phyloP scores from a whole-genome alignment of 2,888 invertebrate species.

The Yponomeuta cagnagella region DNA sequence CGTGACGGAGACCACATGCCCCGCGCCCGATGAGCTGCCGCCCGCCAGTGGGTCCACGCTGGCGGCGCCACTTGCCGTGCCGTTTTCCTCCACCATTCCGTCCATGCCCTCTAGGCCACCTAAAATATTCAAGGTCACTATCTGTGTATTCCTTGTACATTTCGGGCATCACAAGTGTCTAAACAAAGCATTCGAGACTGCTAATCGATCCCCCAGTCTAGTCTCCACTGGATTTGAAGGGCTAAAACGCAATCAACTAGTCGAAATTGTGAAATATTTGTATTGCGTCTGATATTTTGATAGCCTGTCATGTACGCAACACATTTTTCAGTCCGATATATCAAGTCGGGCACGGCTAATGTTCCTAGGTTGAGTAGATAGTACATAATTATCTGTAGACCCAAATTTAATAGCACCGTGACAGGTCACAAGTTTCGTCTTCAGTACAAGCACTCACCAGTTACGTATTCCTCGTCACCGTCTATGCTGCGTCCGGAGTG shows the following conservation, averaged over 20 bases:
- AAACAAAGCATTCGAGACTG: not conserved
- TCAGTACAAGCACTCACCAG: slow-evolving; percentile 85
- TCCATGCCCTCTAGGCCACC: slow-evolving; percentile 86
- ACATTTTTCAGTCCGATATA: slow-evolving; percentile 36
- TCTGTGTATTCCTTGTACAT: slow-evolving; percentile 44
- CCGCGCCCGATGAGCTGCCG: slow-evolving; percentile 43
- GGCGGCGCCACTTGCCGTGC: slow-evolving; percentile 66
- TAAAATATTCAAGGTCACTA: slow-evolving; percentile 77
- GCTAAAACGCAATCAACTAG: slow-evolving; percentile 64
- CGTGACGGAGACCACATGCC: slow-evolving; percentile 59
- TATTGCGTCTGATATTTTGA: slow-evolving; percentile 54
- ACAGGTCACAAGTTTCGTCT: slow-evolving; percentile 73
- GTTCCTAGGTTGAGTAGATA: slow-evolving; percentile 41
- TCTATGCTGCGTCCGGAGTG: slow-evolving; percentile 95
- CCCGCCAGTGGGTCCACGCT: slow-evolving; percentile 49
- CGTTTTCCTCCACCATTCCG: slow-evolving; percentile 95
- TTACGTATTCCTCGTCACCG: slow-evolving; percentile 97
- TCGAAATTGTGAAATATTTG: slow-evolving; percentile 59
- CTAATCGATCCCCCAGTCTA: not conserved
- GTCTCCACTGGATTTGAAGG: slow-evolving; percentile 46
- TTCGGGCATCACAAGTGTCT: slow-evolving; percentile 24
- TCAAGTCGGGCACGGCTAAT: slow-evolving; percentile 36
- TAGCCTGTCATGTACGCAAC: slow-evolving; percentile 45
- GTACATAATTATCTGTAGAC: slow-evolving; percentile 56
- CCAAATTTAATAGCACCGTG: slow-evolving; percentile 63